Base-by-base conservation (phyloP, 2,888 invertebrate genomes). In the Pseudococcus jackbeardsleyi region DNA sequence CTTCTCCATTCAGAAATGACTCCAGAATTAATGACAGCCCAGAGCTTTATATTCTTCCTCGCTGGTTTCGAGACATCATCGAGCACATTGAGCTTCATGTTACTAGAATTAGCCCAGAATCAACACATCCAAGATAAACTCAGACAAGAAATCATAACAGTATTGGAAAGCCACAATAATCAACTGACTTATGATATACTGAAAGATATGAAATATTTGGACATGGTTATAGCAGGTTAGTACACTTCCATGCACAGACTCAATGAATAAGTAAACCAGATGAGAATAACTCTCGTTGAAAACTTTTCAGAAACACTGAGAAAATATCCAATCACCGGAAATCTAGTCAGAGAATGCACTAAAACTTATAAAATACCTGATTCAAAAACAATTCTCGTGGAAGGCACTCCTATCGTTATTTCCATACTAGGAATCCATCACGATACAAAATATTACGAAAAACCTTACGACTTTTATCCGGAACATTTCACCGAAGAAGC, bases 51-150 rank as follows among this genome's bases (percentile, higher is more conserved):
- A 26, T 94, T 94, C 90, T 93, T 94, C 91, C 91, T 93, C 9
- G 94, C 94, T 15, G 95, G 95, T 0, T 93, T 94, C 89, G 94
- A 94, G 90, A 94, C 94, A 0, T 93, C 94, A 0, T 94, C 94
- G 0, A 93, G 94, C 0, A 93, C 94, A 0, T 92, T 94, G 5
- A 92, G 93, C 89, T 94, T 93, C 89, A 91, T 93, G 0, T 92
- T 93, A 0, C 93, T 93, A 90, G 92, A 93, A 89, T 90, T 94
- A 68, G 93, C 94, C 0, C 89, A 92, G 12, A 92, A 94, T 90
- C 93, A 92, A 48, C 91, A 92, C 1, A 91, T 93, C 19, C 94
- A 94, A 90, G 91, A 91, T 12, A 92, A 91, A 89, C 92, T 93
- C 3, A 91, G 93, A 89, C 90, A 92, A 17, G 93, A 94, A 90